Base-by-base conservation (phyloP, 2,888 invertebrate species). In the Alviniconcha strummeri region DNA sequence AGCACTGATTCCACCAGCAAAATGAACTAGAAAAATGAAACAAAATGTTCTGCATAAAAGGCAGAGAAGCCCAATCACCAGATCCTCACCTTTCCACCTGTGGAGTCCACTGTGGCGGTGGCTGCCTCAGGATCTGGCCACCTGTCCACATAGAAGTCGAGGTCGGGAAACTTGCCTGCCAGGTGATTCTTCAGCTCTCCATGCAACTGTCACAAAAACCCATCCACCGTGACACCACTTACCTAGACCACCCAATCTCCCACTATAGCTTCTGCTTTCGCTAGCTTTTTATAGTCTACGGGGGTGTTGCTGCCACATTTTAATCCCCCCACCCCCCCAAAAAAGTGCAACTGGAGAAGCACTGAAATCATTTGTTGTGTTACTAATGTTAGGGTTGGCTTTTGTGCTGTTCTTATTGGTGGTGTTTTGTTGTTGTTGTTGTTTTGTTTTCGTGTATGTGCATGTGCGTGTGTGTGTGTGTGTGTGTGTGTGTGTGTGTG, bases 81-180 rank as follows among this genome's bases (percentile, higher is more conserved):
- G 2, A 13, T 1, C 8, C 75, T 6, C 55, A 75, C 75, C 75
- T 75, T 52, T 15, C 54, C 15, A 17, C 55, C 54, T 5, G 15
- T 13, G 13, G 55, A 15, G 69, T 69, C n/a, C 17, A 69, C 67
- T 9, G 5, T 69, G n/a, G 64, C 80, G 15, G 52, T 11, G n/a
- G 67, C 55, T 17, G 80, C 80, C 80, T 80, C 52, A n/a, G 80
- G 80, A 17, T 67, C 36, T 6, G 67, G 80, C 64, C 80, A 80
- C 80, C 69, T 52, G 80, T 80, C 80, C 64, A 80, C 80, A 69
- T 52, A 55, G 69, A 80, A 80, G 19, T 80, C 17, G 54, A 80
- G 5, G 17, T 69, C 52, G 67, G 80, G 80, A 64, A 52, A 69
- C 55, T 69, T 64, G 54, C 80, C 80, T 4, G 17, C 17, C 52